Base-by-base conservation (phyloP, 2,797 vertebrate species). In the Bucorvus abyssinicus region DNA sequence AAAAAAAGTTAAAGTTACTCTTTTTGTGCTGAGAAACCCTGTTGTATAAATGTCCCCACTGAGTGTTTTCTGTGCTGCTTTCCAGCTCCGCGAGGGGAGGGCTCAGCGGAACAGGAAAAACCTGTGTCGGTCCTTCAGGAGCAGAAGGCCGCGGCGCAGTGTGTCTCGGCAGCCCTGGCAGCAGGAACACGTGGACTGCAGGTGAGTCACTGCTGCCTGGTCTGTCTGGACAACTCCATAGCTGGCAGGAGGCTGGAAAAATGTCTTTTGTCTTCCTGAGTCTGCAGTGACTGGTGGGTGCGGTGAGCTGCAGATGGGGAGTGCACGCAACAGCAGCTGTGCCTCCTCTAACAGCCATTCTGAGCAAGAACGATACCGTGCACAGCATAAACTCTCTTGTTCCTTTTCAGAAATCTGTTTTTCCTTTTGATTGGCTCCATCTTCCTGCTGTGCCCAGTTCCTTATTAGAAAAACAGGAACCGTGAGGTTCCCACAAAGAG, bases 181-280 rank as follows among this genome's bases (percentile, higher is more conserved):
- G 93, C 50, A 63, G 95, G 82, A 80, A 32, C 73, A 44, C 74
- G 65, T 84, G 97, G 93, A 59, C 70, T 90, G 78, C 97, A 97
- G 97, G 98, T 98, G 90, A 97, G 97, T 78, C 73, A 80, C 71
- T 63, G 87, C 89, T 93, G 75, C 86, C 50, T 65, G 60, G 12
- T 67, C 71, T 81, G 73, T 85, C 74, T 52, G 83, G 78, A 70
- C 70, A 91, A 3, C 40, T 21, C 22, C n/a, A 24, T 16, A 82
- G 75, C 90, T 86, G 92, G 73, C n/a, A 64, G 60, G 2, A 65
- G 67, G 26, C 70, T 81, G 75, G 67, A 47, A 82, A 69, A 40
- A 8, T 3, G 24, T 15, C 67, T 65, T 55, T 73, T 59, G 79
- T 67, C 36, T 76, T 56, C 0, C 0, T 63, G 36, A 82, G 87